A percentile compares a stretch with the other conserved stretches of the same genome.
Conservation (phyloP, 1,140 invertebrate genomes). For the Thaumetopoea pityocampa region DNA sequence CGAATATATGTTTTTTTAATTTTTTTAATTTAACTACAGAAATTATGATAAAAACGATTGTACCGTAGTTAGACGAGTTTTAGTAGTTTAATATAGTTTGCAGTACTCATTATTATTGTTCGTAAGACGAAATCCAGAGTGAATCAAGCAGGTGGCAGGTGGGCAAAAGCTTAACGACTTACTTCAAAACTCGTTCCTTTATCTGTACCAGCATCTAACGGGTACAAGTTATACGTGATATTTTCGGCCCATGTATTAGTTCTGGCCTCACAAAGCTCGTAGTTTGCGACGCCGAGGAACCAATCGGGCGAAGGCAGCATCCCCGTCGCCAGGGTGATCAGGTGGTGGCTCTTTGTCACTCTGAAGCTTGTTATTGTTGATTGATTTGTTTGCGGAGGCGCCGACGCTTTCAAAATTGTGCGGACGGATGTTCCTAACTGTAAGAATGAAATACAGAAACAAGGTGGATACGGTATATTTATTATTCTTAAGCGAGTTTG, state of each 20-base stretch:
- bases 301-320: conserved; percentile 62
- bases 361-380: conserved; percentile 46
- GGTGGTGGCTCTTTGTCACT: conserved; percentile 39
- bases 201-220: conserved; percentile 60
- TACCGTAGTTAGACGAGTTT: too few species aligned
- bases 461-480: neutral
- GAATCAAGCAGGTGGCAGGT: too few species aligned
- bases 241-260: conserved; percentile 43
- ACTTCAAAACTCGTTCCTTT: conserved; percentile 57
- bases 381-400: conserved; percentile 40
- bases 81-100: too few species aligned
- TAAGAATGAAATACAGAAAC: conserved; percentile 2
- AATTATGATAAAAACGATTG: too few species aligned
- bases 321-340: conserved; percentile 47
- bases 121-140: too few species aligned
- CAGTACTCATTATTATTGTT: too few species aligned
- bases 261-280: conserved; percentile 48
- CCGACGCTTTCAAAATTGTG: conserved; percentile 55
- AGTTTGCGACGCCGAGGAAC: conserved; percentile 59
- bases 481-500: neutral
- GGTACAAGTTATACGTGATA: conserved; percentile 52
- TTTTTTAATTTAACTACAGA: neutral
- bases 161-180: conserved; percentile 7
- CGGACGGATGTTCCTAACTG: conserved; percentile 49
- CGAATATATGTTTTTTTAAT: too few species aligned